These are phyloP conservation scores for Scophthalmus maximus DNA, from an alignment of 2,113 vertebrate species.

Conservation along the genomic window DNA sequence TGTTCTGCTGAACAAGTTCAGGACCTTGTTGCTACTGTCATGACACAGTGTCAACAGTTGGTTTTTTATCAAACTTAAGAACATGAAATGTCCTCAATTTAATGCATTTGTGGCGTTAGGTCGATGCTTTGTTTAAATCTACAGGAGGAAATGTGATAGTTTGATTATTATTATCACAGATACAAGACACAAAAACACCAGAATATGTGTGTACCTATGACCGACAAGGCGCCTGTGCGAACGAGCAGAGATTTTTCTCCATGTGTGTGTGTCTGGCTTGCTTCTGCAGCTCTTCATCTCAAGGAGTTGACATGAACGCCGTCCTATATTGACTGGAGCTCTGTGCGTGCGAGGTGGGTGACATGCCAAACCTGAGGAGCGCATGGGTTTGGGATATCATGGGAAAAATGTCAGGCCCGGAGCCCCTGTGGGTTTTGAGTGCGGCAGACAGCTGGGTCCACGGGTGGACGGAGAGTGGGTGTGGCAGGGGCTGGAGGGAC, in stretches of 20 bases:
- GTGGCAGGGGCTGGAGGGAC: background rate
- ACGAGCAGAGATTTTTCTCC: background rate
- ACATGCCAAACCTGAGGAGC: slow-evolving; percentile 35
- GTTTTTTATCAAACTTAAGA: background rate
- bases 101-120: too few species aligned
- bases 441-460: slow-evolving; percentile 68
- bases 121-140: background rate
- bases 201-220: background rate
- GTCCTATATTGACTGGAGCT: slow-evolving; percentile 1
- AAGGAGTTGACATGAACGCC: slow-evolving; percentile 15
- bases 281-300: slow-evolving; percentile 18
- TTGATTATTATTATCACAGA: background rate
- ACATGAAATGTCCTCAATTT: too few species aligned
- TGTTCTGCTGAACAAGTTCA: background rate
- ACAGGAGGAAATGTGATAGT: background rate
- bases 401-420: slow-evolving; percentile 51
- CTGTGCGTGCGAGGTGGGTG: slow-evolving; percentile 5
- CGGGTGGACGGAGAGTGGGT: slow-evolving; percentile 14
- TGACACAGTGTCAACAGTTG: too few species aligned
- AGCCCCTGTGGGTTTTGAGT: slow-evolving; percentile 52
- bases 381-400: slow-evolving; percentile 56
- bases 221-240: background rate
- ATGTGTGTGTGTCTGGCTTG: slow-evolving; percentile 3
- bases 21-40: background rate
- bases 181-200: background rate